phyloP scores from a whole-genome alignment of 2,888 invertebrate species.

The Graphium colonna region DNA sequence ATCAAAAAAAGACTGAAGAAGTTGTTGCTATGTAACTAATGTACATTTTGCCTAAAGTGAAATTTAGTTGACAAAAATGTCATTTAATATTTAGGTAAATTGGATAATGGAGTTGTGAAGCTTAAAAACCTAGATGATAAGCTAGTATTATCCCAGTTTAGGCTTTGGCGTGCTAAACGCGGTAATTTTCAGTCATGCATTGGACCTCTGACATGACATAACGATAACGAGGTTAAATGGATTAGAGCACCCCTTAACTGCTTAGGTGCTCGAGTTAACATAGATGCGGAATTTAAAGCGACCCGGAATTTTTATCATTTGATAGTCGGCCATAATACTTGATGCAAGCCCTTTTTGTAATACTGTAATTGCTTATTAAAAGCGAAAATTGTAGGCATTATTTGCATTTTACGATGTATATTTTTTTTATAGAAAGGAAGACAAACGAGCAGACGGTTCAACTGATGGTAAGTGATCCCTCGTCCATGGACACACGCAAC shows the following conservation, averaged over 20 bases:
- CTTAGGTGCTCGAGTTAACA: not conserved
- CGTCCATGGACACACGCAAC: too few species aligned
- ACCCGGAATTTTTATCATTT: not conserved
- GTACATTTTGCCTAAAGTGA: too few species aligned
- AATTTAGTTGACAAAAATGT: not conserved
- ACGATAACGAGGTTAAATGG: slow-evolving; percentile 13
- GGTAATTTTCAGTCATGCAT: not conserved
- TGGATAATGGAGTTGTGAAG: not conserved
- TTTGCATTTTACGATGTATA: too few species aligned
- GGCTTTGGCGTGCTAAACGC: not conserved
- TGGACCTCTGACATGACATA: slow-evolving; percentile 8
- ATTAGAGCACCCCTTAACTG: slow-evolving; percentile 7
- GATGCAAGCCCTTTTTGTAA: not conserved
- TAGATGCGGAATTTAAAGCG: slow-evolving; percentile 2
- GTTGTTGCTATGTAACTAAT: too few species aligned
- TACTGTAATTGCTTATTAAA: not conserved
- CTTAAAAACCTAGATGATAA: not conserved
- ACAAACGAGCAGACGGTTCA: too few species aligned
- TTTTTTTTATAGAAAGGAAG: too few species aligned
- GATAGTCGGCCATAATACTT: not conserved
- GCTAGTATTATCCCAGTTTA: not conserved
- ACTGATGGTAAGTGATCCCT: too few species aligned
- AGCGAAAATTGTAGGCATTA: too few species aligned
- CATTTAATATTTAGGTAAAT: not conserved
- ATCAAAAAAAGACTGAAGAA: too few species aligned